phyloP scores from a whole-genome alignment of 2,888 invertebrate species.

The Kuschelorhynchus macadamiae region DNA sequence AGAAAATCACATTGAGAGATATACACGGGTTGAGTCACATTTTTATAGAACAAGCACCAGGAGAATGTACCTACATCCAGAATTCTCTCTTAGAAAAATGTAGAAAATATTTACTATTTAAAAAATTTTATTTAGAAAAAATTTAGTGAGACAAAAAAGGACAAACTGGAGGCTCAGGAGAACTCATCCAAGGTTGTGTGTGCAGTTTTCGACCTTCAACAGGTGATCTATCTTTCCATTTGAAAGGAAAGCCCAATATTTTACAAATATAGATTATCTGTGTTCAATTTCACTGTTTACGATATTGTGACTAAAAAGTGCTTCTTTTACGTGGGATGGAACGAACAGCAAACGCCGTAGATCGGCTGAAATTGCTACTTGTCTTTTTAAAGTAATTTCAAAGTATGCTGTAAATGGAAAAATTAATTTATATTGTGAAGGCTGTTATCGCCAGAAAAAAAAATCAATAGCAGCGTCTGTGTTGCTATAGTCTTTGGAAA shows the following conservation, averaged over 20 bases:
- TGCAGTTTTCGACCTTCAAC: constrained; percentile 15
- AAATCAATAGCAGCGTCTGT: constrained; percentile 4
- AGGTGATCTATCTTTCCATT: constrained; percentile 15
- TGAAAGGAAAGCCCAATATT: constrained; percentile 10
- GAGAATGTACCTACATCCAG: too few species aligned
- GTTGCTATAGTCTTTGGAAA: constrained; percentile 12
- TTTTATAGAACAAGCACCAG: too few species aligned
- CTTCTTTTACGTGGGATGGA: not conserved
- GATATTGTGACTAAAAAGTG: not conserved
- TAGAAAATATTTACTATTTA: not conserved
- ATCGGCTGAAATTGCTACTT: not conserved
- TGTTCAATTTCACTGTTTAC: constrained; percentile 3
- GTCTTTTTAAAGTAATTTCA: not conserved
- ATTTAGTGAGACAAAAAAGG: constrained; percentile 11
- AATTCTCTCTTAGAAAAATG: too few species aligned
- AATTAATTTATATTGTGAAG: not conserved
- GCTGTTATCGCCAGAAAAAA: constrained; percentile 7
- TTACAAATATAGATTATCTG: constrained; percentile 15
- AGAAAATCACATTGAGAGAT: too few species aligned
- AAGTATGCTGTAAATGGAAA: constrained; percentile 6
- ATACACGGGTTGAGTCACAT: too few species aligned
- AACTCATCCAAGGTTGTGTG: constrained; percentile 6
- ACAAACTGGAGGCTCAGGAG: constrained; percentile 8
- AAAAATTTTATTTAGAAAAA: constrained; percentile 8
- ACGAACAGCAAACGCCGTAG: not conserved